A percentile compares a stretch with the other conserved stretches of the same genome.
These are phyloP conservation scores for Echinarachnius parma DNA, from an alignment of 53 echinoderm and acorn worm species.

Conservation along the genomic window DNA sequence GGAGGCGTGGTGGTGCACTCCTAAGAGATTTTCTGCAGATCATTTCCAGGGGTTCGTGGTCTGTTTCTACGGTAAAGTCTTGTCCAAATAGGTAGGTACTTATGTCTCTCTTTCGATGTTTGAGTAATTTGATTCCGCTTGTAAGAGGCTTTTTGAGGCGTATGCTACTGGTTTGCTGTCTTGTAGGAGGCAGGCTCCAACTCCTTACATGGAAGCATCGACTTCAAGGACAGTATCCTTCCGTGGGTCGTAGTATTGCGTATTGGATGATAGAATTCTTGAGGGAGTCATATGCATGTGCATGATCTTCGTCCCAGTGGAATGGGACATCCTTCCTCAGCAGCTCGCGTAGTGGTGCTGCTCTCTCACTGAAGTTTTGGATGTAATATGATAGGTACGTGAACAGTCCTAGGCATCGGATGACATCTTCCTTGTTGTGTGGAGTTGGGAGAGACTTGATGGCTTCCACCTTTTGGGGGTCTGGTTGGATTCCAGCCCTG, in stretches of 20 bases:
- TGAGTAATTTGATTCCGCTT: too few relatives aligned
- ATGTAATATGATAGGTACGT: conserved; percentile 42
- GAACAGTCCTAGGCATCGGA: conserved; percentile 41
- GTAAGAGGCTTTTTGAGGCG: too few relatives aligned
- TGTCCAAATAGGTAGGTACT: not conserved
- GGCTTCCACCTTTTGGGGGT: conserved; percentile 39
- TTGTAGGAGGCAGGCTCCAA: too few relatives aligned
- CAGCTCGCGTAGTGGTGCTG: conserved; percentile 33
- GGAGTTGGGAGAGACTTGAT: conserved; percentile 41
- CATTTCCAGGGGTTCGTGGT: conserved; percentile 11
- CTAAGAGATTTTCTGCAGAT: not conserved
- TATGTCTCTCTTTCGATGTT: too few relatives aligned
- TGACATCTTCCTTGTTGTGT: conserved; percentile 33
- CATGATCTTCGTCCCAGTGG: conserved; percentile 31
- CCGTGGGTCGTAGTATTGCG: conserved; percentile 5
- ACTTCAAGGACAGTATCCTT: not conserved
- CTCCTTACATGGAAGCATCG: too few relatives aligned
- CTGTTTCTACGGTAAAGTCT: not conserved
- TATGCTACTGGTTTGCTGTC: too few relatives aligned
- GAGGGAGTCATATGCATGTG: conserved; percentile 35
- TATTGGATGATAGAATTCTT: conserved; percentile 15
- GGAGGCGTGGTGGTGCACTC: conserved; percentile 6
- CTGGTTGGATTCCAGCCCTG: conserved; percentile 21
- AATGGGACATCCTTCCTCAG: conserved; percentile 31
- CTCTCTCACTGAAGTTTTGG: conserved; percentile 36